A percentile compares a stretch with the other conserved stretches of the same genome.
These are phyloP conservation scores for Hanleya hanleyi DNA, from an alignment of 2,888 invertebrate genomes.

Conservation along the genomic window DNA sequence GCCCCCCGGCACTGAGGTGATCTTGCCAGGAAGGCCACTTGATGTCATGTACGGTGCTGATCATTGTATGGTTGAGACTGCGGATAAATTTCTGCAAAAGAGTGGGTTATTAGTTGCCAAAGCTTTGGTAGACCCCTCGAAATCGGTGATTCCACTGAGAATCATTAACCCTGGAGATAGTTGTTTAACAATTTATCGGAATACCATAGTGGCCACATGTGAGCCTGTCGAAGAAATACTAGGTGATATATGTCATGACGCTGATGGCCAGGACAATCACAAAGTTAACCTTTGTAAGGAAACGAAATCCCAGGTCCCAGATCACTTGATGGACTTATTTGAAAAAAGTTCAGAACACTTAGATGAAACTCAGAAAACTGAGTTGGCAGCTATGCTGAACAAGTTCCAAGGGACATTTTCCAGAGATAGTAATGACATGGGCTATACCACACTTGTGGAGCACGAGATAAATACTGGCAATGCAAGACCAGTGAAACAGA, in stretches of 20 bases:
- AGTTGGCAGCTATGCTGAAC: neutral
- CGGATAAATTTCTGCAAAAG: neutral
- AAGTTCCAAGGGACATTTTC: slow-evolving; percentile 15
- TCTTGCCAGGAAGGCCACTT: neutral
- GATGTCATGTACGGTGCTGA: neutral
- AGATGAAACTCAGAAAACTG: neutral
- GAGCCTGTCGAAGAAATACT: neutral
- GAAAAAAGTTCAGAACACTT: too few species aligned
- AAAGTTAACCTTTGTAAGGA: too few species aligned
- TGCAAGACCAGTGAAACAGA: slow-evolving; percentile 9
- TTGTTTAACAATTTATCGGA: slow-evolving; percentile 8
- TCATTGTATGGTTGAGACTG: neutral
- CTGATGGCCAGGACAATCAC: too few species aligned
- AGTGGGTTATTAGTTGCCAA: neutral
- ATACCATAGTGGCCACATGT: neutral
- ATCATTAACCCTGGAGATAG: slow-evolving; percentile 18
- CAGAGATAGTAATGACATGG: slow-evolving; percentile 2
- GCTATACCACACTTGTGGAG: neutral
- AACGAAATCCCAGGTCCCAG: too few species aligned
- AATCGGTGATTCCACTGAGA: slow-evolving; percentile 13
- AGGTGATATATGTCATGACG: neutral
- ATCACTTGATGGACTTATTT: neutral
- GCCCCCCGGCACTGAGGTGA: too few species aligned
- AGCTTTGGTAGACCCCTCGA: slow-evolving; percentile 11
- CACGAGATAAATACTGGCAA: slow-evolving; percentile 12